These are phyloP conservation scores for Coracias cyanogaster DNA, from an alignment of 2,797 vertebrate species.

Conservation along the genomic window DNA sequence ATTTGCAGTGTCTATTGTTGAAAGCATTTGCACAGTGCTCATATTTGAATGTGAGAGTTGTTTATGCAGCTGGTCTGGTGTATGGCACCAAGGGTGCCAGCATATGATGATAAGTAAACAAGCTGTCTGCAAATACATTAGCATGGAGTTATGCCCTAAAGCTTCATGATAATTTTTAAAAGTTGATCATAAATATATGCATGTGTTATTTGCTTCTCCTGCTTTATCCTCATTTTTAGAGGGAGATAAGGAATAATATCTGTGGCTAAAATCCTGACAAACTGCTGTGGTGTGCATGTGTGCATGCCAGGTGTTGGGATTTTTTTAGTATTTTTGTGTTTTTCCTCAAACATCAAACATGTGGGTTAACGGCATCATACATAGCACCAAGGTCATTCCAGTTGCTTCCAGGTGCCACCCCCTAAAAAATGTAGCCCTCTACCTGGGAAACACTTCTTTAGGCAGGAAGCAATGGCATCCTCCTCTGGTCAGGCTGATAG, in stretches of 20 bases:
- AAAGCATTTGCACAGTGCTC: neutral
- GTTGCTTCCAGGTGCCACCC: neutral
- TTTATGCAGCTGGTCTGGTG: neutral
- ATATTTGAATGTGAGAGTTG: neutral
- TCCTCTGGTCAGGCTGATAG: neutral
- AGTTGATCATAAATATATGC: constrained; percentile 5
- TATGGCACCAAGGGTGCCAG: neutral
- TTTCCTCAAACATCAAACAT: neutral
- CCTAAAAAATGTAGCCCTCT: fast-evolving
- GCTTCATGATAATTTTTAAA: neutral
- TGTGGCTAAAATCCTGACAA: neutral
- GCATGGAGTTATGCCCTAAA: neutral
- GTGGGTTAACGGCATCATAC: neutral
- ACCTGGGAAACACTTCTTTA: neutral
- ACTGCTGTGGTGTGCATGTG: neutral
- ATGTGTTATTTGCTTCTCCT: neutral
- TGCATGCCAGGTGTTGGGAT: fast-evolving
- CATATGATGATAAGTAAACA: neutral
- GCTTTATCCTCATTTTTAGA: neutral
- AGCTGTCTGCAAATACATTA: neutral
- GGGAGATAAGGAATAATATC: neutral
- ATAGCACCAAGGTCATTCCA: neutral
- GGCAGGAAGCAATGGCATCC: neutral
- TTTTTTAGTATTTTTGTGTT: neutral
- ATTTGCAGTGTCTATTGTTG: neutral